Conservation (phyloP, 2,797 vertebrate genomes). For the Haliaeetus albicilla region DNA sequence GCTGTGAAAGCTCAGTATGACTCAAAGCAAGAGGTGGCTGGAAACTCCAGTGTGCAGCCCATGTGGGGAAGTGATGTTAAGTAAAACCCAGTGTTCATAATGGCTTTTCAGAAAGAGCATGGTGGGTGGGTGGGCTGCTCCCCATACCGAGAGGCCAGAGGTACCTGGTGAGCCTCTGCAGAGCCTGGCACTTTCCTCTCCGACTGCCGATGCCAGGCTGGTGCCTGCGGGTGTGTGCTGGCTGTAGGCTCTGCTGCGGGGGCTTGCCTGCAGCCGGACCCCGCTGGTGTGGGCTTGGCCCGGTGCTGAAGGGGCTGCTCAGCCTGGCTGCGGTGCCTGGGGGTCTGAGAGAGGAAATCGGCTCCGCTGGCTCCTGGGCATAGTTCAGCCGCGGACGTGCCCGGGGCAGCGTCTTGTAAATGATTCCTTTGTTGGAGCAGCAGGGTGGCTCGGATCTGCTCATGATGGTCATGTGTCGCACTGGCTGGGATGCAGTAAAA, state of each 20-base stretch:
- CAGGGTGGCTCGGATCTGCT: background rate
- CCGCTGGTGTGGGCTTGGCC: accelerated
- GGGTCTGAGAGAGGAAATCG: background rate
- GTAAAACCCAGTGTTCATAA: background rate
- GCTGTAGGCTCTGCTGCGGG: accelerated
- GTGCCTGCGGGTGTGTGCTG: background rate
- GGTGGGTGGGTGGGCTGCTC: background rate
- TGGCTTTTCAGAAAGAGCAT: background rate
- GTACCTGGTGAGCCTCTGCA: accelerated
- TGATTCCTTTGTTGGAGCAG: constrained; percentile 40
- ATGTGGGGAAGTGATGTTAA: background rate
- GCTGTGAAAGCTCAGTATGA: background rate
- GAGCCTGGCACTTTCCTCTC: background rate
- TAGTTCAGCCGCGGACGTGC: background rate
- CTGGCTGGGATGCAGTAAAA: background rate
- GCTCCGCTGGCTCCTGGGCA: background rate
- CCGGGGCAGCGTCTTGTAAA: constrained; percentile 8
- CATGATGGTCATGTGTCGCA: constrained; percentile 15
- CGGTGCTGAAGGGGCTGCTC: accelerated
- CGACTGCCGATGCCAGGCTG: background rate
- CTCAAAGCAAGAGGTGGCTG: background rate
- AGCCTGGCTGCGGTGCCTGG: accelerated
- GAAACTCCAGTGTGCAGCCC: background rate
- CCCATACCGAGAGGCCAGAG: accelerated
- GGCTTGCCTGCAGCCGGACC: background rate